phyloP scores from a whole-genome alignment of 2,113 vertebrate genomes.

The Alaudala cheleensis region DNA sequence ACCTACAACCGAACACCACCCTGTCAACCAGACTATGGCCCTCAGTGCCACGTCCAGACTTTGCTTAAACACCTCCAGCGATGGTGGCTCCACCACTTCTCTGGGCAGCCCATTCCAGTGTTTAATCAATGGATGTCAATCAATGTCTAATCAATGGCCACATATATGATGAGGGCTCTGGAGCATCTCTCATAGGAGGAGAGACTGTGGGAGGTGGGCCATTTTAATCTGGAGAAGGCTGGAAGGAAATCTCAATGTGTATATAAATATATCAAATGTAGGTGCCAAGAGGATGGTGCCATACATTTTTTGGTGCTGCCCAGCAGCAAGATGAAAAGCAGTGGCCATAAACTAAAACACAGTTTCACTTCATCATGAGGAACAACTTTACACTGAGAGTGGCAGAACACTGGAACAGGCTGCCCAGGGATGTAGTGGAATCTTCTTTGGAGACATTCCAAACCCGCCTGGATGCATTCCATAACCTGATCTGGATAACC shows the following conservation, averaged over 20 bases:
- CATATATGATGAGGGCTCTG: not conserved
- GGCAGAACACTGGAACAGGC: not conserved
- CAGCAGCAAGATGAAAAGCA: not conserved
- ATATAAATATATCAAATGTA: not conserved
- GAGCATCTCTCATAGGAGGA: not conserved
- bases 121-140: not conserved
- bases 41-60: not conserved
- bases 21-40: accelerated
- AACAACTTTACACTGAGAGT: not conserved
- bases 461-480: not conserved
- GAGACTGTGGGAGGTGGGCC: not conserved
- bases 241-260: not conserved
- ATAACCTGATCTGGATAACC: not conserved
- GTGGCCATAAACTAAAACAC: not conserved
- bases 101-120: not conserved
- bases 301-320: not conserved
- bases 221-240: not conserved
- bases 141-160: not conserved
- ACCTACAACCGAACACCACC: accelerated
- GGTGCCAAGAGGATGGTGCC: not conserved
- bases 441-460: not conserved
- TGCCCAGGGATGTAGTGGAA: not conserved
- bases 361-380: not conserved
- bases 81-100: not conserved
- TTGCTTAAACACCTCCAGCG: not conserved